phyloP scores from a whole-genome alignment of 92 coral and sea anemone species.

The Phenganax stokvisi region DNA sequence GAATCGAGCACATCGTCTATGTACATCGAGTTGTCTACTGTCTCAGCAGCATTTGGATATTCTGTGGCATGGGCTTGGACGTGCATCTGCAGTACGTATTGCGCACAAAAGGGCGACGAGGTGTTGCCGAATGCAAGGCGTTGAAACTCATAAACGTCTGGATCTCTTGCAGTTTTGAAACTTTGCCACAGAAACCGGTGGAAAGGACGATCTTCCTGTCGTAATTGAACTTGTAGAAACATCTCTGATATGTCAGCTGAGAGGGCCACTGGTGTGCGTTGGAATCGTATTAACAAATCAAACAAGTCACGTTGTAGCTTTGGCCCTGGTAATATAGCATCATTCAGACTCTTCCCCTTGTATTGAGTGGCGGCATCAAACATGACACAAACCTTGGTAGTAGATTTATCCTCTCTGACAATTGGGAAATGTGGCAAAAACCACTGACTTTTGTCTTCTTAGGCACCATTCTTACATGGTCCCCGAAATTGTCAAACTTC shows the following conservation, averaged over 20 bases:
- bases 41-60: constrained; percentile 30
- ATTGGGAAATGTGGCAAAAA: constrained; percentile 18
- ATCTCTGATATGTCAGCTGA: constrained; percentile 50
- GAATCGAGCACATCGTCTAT: constrained; percentile 49
- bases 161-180: constrained; percentile 8
- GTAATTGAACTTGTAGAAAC: constrained; percentile 46
- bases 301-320: constrained; percentile 47
- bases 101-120: constrained; percentile 49
- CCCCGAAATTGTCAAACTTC: background rate
- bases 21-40: constrained; percentile 46
- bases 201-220: constrained; percentile 43
- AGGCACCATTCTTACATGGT: background rate
- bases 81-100: constrained; percentile 45
- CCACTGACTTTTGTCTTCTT: constrained; percentile 3
- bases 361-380: constrained; percentile 24
- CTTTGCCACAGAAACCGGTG: constrained; percentile 55
- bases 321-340: constrained; percentile 45
- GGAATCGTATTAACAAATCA: constrained; percentile 43
- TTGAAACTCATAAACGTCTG: constrained; percentile 42
- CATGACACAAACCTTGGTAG: constrained; percentile 12
- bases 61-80: constrained; percentile 45
- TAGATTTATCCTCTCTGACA: constrained; percentile 13
- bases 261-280: constrained; percentile 45
- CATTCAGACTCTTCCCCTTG: constrained; percentile 47
- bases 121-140: constrained; percentile 43